These are phyloP conservation scores for Lytechinus pictus DNA, from an alignment of 35 echinoderm and acorn worm genomes.

Conservation along the genomic window DNA sequence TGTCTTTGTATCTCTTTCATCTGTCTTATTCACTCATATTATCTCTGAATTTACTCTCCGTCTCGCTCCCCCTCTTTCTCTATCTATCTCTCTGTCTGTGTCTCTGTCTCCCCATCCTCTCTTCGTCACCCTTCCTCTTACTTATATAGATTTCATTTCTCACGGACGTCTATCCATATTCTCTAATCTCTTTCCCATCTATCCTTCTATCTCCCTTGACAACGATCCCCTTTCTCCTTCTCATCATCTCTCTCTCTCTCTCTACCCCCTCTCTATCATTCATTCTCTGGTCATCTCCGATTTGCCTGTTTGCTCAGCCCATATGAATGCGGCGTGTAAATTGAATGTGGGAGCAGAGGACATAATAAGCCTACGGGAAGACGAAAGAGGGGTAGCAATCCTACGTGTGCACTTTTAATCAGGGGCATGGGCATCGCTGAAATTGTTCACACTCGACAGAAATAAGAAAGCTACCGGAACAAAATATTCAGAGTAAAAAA, in stretches of 20 bases:
- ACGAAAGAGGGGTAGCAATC: background rate
- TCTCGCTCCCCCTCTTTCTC: background rate
- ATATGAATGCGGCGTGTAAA: background rate
- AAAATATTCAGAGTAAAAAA: no score
- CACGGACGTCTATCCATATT: background rate
- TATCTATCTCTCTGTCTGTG: background rate
- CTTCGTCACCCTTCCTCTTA: no score
- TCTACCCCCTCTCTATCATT: background rate
- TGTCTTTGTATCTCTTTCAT: background rate
- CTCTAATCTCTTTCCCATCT: background rate
- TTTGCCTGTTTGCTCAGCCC: background rate
- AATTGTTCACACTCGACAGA: background rate
- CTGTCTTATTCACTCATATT: background rate
- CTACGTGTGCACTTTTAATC: background rate
- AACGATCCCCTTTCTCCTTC: background rate
- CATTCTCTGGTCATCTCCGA: background rate
- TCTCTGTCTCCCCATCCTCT: background rate
- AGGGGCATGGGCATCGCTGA: background rate
- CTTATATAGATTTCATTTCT: background rate
- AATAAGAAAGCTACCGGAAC: background rate
- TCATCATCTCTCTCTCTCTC: background rate
- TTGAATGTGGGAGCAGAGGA: background rate
- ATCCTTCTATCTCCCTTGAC: background rate
- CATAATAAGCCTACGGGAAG: background rate
- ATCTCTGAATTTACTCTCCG: background rate